Base-by-base conservation (phyloP, 1,140 invertebrate species). In the Bombus difficillimus region DNA sequence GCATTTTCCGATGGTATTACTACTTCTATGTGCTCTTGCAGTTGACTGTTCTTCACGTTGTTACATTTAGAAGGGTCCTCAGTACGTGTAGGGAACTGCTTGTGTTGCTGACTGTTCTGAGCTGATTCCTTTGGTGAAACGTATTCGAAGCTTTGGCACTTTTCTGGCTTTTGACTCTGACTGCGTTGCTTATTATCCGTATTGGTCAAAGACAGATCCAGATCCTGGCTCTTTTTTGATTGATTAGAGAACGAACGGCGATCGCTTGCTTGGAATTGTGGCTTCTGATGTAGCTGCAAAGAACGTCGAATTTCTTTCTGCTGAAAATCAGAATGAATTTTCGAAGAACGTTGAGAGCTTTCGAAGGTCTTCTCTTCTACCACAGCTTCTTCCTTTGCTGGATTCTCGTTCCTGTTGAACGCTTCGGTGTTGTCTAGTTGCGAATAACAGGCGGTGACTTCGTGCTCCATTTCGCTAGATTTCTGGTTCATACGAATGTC, bases 1-100 rank as follows among this genome's bases (percentile, higher is more conserved):
- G 94, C 94, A 69, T 92, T 93, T 68, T 95, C 94, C 0, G 94
- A 95, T 0, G 93, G 92, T 15, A 95, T 93, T 10, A 93, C 89
- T 0, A 93, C 84, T 2, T 93, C 92, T 43, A 90, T 86, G 34
- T 95, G 90, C 28, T 93, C 92, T 18, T 81, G 81, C 5, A 86
- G 88, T 22, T 87, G 89, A 57, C 76, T 76, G 83, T 57, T 75
- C n/a, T 91, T 87, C n/a, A 91, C 43, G 59, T 85, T 93, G 43
- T 89, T 89, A 57, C 89, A 84, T 59, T 93, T 92, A 3, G 90
- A 66, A 43, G 69, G 39, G 22, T 93, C 88, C 4, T 90, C 85
- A 10, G 77, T 37, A 64, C 85, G 77, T 59, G 90, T 80, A n/a
- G 90, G 32, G 75, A 90, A 74, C 81, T 92, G 89, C 73, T 90